Conservation (phyloP, 2,797 vertebrate species). For the Eulemur albifrons region DNA sequence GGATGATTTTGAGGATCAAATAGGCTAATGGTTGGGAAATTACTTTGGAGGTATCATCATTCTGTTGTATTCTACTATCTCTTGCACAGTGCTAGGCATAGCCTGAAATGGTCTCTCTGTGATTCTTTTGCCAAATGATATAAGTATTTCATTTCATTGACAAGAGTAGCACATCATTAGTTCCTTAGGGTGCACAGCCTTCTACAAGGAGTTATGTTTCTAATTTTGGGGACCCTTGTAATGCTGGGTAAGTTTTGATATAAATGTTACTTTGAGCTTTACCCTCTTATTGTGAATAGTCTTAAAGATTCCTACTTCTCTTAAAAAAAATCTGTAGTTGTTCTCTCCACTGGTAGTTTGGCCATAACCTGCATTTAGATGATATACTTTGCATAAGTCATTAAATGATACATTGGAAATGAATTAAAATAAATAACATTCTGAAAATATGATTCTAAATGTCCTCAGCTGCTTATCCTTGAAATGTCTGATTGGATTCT, state of each 20-base stretch:
- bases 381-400: neutral
- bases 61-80: neutral
- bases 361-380: neutral
- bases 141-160: slow-evolving; percentile 40
- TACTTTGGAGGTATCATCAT: neutral
- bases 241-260: neutral
- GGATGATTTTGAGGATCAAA: neutral
- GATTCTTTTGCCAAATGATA: neutral
- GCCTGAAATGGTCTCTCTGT: neutral
- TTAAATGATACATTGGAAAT: neutral
- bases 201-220: neutral
- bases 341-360: neutral
- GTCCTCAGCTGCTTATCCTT: neutral
- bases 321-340: neutral
- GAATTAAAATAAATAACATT: neutral
- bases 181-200: neutral
- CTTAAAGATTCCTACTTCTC: neutral
- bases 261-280: slow-evolving; percentile 12
- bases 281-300: neutral
- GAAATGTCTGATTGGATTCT: neutral
- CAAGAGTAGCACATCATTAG: neutral
- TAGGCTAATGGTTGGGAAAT: neutral
- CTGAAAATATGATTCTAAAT: neutral
- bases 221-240: neutral
- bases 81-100: neutral